These are phyloP conservation scores for Clupea harengus DNA, from an alignment of 2,113 vertebrate genomes.

Conservation along the genomic window DNA sequence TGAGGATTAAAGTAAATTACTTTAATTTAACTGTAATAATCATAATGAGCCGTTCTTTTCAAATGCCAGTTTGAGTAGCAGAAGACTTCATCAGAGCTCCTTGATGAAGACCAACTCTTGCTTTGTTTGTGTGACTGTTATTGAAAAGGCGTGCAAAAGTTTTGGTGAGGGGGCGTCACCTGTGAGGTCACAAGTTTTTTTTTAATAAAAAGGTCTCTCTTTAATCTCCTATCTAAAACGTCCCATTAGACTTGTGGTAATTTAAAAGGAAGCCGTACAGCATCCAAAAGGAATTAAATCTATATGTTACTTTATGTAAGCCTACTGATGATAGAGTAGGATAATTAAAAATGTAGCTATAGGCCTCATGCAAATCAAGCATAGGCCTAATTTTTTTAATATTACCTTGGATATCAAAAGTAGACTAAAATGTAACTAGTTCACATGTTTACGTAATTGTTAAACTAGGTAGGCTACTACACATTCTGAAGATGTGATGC, in stretches of 20 bases:
- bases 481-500: neutral
- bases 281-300: no score
- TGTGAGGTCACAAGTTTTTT: neutral
- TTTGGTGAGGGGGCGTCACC: neutral
- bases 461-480: no score
- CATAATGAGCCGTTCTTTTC: neutral
- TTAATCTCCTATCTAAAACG: neutral
- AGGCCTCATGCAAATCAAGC: no score
- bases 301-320: neutral
- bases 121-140: neutral
- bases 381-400: no score
- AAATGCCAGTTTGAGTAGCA: neutral
- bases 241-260: neutral
- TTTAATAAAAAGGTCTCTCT: neutral
- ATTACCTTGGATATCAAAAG: no score
- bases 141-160: constrained; percentile 1
- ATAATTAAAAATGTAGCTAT: no score
- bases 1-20: neutral
- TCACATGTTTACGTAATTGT: no score
- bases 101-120: neutral
- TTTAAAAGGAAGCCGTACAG: neutral
- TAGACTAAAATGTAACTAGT: no score
- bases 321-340: no score
- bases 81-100: neutral
- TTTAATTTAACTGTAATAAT: neutral